phyloP scores from a whole-genome alignment of 2,797 vertebrate species.

The Acipenser oxyrinchus region DNA sequence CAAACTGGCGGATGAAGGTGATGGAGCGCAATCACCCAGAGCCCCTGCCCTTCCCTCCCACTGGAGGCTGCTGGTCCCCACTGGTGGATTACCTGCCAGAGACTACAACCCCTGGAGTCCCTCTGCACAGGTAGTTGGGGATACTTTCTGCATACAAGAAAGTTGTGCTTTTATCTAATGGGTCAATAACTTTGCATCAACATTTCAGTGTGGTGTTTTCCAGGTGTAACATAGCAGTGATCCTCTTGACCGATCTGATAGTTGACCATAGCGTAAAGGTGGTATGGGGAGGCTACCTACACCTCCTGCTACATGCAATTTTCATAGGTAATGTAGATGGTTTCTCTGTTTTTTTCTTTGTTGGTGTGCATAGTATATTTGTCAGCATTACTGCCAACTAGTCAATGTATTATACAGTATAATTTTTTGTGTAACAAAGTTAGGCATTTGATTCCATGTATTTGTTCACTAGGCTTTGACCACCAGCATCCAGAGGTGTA shows the following conservation, averaged over 20 bases:
- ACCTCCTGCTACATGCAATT: constrained; percentile 88
- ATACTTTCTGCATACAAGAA: no score
- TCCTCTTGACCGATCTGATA: constrained; percentile 92
- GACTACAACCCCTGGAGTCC: constrained; percentile 81
- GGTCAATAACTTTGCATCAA: not conserved
- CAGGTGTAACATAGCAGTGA: constrained; percentile 96
- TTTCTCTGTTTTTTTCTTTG: no score
- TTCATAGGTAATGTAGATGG: constrained; percentile 78
- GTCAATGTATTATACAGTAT: no score
- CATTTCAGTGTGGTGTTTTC: constrained; percentile 18
- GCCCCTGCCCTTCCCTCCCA: constrained; percentile 88
- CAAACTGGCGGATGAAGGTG: constrained; percentile 95
- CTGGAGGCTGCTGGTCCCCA: constrained; percentile 94
- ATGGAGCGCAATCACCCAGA: constrained; percentile 96
- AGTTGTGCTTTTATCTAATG: no score
- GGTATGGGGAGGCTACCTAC: constrained; percentile 91
- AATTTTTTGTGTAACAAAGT: no score
- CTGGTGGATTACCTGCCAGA: constrained; percentile 95
- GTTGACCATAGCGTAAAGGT: constrained; percentile 97
- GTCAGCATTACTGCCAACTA: no score
- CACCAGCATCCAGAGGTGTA: constrained; percentile 97
- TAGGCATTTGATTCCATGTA: not conserved
- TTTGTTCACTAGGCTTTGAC: constrained; percentile 75
- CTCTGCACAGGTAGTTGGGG: constrained; percentile 78
- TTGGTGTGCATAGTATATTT: no score